Evolutionary conservation across 2,797 vertebrate species (phyloP), one percentile per base, ranked within the genome.

Genomic region (Gymnothorax javanicus): DNA sequence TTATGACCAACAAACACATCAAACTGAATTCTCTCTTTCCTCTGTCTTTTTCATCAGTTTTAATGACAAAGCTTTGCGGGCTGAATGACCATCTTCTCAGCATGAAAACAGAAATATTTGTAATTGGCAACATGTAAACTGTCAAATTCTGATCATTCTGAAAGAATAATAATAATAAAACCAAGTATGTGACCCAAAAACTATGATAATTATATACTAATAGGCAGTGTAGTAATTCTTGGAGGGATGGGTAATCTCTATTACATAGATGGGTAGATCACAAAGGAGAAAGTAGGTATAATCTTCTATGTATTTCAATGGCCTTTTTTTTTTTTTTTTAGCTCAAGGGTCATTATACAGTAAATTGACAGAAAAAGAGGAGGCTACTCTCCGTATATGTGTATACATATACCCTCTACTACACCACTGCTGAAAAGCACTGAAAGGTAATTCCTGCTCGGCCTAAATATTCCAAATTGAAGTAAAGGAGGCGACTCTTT

Each of bases 1-100:
- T 54, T 87, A 69, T 12, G 0, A 11, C 67, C 73, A 67, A 67
- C 82, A 64, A 43, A 67, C 67, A 85, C 11, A 81, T 71, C 11
- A 73, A 17, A 25, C 50, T 86, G 84, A 86, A 64, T 64, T 13
- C 11, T 12, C 73, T 20, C 73, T n/a, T 52, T 60, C 52, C 5
- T n/a, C 33, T 33, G 69, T 25, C 71, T 59, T 15, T 52, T 50
- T 17, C 15, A 50, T 17, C 25, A 20, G 3, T 20, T 77, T 77
- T 50, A 50, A 17, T 77, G 52, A 77, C 20, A 75, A 43, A 15
- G 27, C 71, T 33, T 33, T 33, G 7, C 62, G 20, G n/a, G 17
- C 23, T 69, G 67, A 27, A 9, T 27, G 67, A 0, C 27, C 27
- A 73, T 15, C 43, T 11, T 43, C 27, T 27, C 71, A 33, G 71